These are phyloP conservation scores for Mamestra brassicae DNA, from an alignment of 2,888 invertebrate species.

Conservation along the genomic window DNA sequence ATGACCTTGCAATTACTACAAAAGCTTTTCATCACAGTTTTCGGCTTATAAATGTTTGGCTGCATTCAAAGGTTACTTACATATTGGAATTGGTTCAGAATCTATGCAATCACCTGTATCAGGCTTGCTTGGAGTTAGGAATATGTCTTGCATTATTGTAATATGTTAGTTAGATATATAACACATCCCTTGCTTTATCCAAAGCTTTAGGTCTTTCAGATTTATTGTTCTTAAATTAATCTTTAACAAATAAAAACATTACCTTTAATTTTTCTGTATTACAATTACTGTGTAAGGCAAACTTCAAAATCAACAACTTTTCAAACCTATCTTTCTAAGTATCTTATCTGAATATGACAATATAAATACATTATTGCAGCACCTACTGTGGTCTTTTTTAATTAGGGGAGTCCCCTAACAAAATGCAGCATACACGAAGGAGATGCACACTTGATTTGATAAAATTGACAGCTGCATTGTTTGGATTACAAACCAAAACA, in stretches of 20 bases:
- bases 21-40: slow-evolving; percentile 20
- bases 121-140: slow-evolving; percentile 5
- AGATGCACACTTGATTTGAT: background rate
- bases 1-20: slow-evolving; percentile 33
- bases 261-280: background rate
- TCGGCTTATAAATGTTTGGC: too few relatives aligned
- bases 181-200: background rate
- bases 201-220: background rate
- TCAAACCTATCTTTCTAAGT: background rate
- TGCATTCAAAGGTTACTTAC: too few relatives aligned
- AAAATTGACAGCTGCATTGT: slow-evolving; percentile 17
- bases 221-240: slow-evolving; percentile 8
- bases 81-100: slow-evolving; percentile 30
- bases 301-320: background rate
- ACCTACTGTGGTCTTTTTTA: background rate
- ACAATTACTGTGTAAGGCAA: background rate
- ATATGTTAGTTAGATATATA: slow-evolving; percentile 16
- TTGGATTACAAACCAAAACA: slow-evolving; percentile 12
- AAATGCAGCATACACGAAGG: background rate
- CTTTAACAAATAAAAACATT: slow-evolving; percentile 39
- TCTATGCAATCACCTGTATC: slow-evolving; percentile 21
- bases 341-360: slow-evolving; percentile 10
- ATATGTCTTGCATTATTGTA: slow-evolving; percentile 41
- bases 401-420: slow-evolving; percentile 19
- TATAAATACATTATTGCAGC: background rate